Percentiles rank a stretch among this genome's conserved stretches.
phyloP scores from a whole-genome alignment of 2,113 vertebrate species.

The Perca fluviatilis region DNA sequence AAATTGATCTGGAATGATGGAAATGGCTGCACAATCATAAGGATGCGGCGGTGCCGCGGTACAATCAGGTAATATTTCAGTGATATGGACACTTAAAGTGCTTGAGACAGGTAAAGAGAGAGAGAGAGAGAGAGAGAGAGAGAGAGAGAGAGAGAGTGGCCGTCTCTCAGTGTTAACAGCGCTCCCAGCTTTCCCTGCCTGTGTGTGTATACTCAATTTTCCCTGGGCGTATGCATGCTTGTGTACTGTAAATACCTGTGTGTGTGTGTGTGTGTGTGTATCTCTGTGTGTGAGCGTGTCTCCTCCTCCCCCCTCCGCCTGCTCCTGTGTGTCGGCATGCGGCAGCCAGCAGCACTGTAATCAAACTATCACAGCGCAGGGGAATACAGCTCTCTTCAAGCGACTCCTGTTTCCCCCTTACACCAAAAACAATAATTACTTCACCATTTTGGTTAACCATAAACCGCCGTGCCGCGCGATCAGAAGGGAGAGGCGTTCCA shows the following conservation, averaged over 20 bases:
- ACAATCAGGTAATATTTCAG: constrained; percentile 64
- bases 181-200: constrained; percentile 17
- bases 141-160: not conserved
- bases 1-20: constrained; percentile 72
- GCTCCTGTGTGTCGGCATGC: constrained; percentile 80
- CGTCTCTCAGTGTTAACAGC: constrained; percentile 36
- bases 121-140: constrained; percentile 4
- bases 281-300: constrained; percentile 5
- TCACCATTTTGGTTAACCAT: constrained; percentile 96
- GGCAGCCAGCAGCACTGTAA: constrained; percentile 91
- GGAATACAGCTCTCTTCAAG: constrained; percentile 91
- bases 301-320: constrained; percentile 19
- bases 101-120: constrained; percentile 58
- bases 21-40: constrained; percentile 69
- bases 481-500: constrained; percentile 88
- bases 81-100: constrained; percentile 64
- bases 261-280: constrained; percentile 40
- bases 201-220: constrained; percentile 52
- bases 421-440: constrained; percentile 98
- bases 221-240: constrained; percentile 40
- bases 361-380: constrained; percentile 94
- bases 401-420: constrained; percentile 87
- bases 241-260: constrained; percentile 59
- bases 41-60: constrained; percentile 19
- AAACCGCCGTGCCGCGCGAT: constrained; percentile 87